Evolutionary conservation across 2,797 vertebrate species (phyloP).

Genomic region (Sylvilagus floridanus): DNA sequence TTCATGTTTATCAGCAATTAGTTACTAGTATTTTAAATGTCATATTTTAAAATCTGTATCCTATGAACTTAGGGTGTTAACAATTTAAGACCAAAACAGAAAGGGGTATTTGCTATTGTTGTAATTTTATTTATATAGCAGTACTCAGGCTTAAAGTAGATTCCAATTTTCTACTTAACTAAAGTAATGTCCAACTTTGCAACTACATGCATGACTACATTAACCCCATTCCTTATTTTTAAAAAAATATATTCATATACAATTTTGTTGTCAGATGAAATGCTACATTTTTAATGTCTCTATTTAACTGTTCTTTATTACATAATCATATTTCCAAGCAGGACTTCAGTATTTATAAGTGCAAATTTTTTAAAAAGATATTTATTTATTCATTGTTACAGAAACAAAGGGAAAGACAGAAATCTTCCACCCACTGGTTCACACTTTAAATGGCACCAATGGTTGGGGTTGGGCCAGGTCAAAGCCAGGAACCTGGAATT

Average conservation of each 20-base stretch:
- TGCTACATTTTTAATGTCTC: slow-evolving; percentile 1
- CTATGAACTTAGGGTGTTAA: slow-evolving; percentile 21
- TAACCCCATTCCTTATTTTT: background rate
- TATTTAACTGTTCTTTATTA: background rate
- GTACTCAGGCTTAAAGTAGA: background rate
- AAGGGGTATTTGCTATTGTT: slow-evolving; percentile 15
- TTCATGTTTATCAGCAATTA: slow-evolving; percentile 31
- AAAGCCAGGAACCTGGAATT: too few species aligned
- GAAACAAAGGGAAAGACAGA: too few species aligned
- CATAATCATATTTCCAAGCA: slow-evolving; percentile 30
- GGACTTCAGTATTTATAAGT: background rate
- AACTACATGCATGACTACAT: slow-evolving; percentile 25
- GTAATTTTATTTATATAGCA: slow-evolving; percentile 10
- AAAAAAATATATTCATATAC: background rate
- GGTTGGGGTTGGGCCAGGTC: too few species aligned
- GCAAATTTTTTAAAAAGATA: background rate
- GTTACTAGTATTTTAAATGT: slow-evolving; percentile 27
- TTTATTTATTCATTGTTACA: too few species aligned
- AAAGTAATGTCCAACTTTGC: slow-evolving; percentile 40
- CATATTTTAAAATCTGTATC: slow-evolving; percentile 10
- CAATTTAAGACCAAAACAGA: background rate
- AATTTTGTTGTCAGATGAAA: background rate
- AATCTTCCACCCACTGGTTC: too few species aligned
- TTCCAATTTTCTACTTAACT: slow-evolving; percentile 22
- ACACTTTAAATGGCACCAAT: too few species aligned